Percentiles rank a stretch among this genome's conserved stretches.
These are phyloP conservation scores for Sebastes nivosus DNA, from an alignment of 2,797 vertebrate genomes.

Conservation along the genomic window DNA sequence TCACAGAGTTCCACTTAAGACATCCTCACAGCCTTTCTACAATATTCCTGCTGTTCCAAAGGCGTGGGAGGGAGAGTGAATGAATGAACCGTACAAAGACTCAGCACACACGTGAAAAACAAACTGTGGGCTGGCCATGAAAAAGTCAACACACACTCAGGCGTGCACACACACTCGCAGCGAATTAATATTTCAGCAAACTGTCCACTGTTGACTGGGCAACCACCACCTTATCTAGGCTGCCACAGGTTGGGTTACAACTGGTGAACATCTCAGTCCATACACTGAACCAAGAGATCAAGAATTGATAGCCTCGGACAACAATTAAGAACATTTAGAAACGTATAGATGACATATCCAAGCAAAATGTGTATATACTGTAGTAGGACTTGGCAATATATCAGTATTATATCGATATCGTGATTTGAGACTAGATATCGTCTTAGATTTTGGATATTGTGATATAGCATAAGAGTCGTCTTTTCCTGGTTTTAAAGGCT, in stretches of 20 bases:
- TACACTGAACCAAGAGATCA: slow-evolving; percentile 63
- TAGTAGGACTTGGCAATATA: not conserved
- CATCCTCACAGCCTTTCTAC: slow-evolving; percentile 1
- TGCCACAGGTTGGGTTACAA: slow-evolving; percentile 73
- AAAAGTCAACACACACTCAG: slow-evolving; percentile 51
- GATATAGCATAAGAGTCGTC: too few species aligned
- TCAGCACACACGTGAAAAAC: slow-evolving; percentile 52
- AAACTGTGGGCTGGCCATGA: slow-evolving; percentile 48
- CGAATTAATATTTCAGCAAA: slow-evolving; percentile 83
- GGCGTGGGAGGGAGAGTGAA: slow-evolving; percentile 21
- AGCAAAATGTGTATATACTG: not conserved
- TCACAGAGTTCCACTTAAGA: not conserved
- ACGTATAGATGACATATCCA: not conserved
- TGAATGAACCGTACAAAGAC: slow-evolving; percentile 38
- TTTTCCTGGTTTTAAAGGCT: too few species aligned
- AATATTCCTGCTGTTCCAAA: slow-evolving; percentile 9
- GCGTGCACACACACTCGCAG: slow-evolving; percentile 2
- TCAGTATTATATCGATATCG: too few species aligned
- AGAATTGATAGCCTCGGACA: not conserved
- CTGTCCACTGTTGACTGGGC: slow-evolving; percentile 75
- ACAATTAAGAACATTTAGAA: not conserved
- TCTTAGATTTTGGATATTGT: too few species aligned
- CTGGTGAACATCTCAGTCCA: slow-evolving; percentile 19
- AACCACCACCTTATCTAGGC: slow-evolving; percentile 81
- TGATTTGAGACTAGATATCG: too few species aligned